phyloP scores from a whole-genome alignment of 2,113 vertebrate genomes.

The Alouatta palliata region DNA sequence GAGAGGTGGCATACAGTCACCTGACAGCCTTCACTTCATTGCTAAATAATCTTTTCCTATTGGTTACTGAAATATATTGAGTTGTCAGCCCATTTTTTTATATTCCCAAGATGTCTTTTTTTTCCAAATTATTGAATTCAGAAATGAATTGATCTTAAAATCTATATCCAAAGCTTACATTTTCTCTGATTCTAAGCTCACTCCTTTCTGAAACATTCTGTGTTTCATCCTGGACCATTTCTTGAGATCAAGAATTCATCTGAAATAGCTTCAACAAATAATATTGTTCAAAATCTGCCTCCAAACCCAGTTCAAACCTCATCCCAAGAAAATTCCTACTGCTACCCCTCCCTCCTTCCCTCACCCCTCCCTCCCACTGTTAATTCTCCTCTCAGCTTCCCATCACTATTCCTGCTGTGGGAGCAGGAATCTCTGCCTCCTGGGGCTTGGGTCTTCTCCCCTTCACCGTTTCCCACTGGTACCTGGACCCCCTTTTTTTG shows the following conservation, averaged over 20 bases:
- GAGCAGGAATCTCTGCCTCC: not conserved
- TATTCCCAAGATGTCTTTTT: not conserved
- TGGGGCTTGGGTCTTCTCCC: not conserved
- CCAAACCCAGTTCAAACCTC: not conserved
- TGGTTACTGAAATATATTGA: not conserved
- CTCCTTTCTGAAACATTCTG: not conserved
- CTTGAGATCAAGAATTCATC: slow-evolving; percentile 2
- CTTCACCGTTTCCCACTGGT: not conserved
- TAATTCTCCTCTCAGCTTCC: not conserved
- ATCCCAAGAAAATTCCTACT: not conserved
- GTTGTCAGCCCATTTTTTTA: not conserved
- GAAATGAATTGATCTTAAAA: not conserved
- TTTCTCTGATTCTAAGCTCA: not conserved
- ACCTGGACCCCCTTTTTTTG: not conserved
- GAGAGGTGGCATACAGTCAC: not conserved
- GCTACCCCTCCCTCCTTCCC: not conserved
- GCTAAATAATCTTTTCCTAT: not conserved
- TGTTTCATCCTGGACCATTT: not conserved
- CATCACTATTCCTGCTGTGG: not conserved
- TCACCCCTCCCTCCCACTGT: no score
- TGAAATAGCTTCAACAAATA: not conserved
- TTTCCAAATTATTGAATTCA: not conserved
- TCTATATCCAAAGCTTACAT: not conserved
- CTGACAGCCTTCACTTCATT: not conserved
- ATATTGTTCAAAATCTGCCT: not conserved